A percentile compares a stretch with the other conserved stretches of the same genome.
Evolutionary conservation across 2,888 invertebrate species (phyloP).

Genomic region (Notodonta dromedarius): DNA sequence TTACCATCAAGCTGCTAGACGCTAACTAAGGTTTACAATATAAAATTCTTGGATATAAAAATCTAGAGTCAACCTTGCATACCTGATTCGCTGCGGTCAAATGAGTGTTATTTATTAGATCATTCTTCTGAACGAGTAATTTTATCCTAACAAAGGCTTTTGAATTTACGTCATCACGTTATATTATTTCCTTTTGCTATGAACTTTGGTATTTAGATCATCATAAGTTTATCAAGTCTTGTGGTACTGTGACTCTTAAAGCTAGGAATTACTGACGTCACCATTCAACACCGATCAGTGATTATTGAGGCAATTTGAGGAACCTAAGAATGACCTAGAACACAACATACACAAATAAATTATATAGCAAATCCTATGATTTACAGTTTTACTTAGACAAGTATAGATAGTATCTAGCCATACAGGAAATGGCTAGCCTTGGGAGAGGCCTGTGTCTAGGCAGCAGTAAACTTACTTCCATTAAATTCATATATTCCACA

Average conservation of each 20-base stretch:
- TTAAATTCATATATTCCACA: too few species aligned
- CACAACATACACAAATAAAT: too few species aligned
- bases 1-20: background rate
- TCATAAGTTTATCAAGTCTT: background rate
- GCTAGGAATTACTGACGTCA: background rate
- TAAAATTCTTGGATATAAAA: background rate
- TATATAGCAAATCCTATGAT: too few species aligned
- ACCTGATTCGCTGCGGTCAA: constrained; percentile 5
- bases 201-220: constrained; percentile 4
- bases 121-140: background rate
- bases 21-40: background rate
- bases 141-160: background rate
- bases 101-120: constrained; percentile 3
- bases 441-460: too few species aligned
- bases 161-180: background rate
- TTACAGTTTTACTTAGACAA: too few species aligned
- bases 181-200: background rate
- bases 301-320: background rate
- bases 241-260: background rate
- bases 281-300: background rate
- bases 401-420: too few species aligned
- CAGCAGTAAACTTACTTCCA: too few species aligned
- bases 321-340: too few species aligned
- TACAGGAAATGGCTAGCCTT: too few species aligned
- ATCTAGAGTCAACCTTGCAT: constrained; percentile 1